Base-by-base conservation (phyloP, 1,140 invertebrate genomes). In the Monochamus saltuarius region DNA sequence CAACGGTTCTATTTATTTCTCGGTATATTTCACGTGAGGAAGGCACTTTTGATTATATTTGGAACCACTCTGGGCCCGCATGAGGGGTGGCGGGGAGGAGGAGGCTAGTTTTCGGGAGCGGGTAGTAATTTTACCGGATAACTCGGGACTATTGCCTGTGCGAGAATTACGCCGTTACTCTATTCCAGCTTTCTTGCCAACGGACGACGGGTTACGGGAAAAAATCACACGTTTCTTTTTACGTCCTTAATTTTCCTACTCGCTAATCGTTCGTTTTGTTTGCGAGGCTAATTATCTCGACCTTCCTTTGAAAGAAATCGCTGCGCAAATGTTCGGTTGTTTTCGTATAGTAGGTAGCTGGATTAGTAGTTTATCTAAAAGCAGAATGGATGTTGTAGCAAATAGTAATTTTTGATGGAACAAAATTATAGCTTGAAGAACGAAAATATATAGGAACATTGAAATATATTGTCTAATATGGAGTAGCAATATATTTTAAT, bases 111-210 rank as follows among this genome's bases (percentile, higher is more conserved):
- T 68, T 63, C 64, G 67, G 67, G 55, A 61, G 59, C 57, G 56
- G 63, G 61, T 54, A 62, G 64, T 66, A 68, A 66, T 66, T 68
- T 66, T 60, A 61, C 46, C 57, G 64, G 64, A 66, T 66, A 68
- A 69, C 64, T 69, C 63, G 57, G 66, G 61, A 68, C 66, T 56
- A 68, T 68, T 69, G 64, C 67, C 59, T 64, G 59, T 69, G 64
- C 61, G 67, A 69, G 65, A 69, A 67, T 69, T 67, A 69, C 64
- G 64, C 61, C 58, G 56, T 38, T 64, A 68, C 45, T 55, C 52
- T 61, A 56, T 66, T 59, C 61, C 11, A 64, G 57, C 37, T 45
- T 29, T 29, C 61, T 57, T 61, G 50, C n/a, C 16, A 46, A 9
- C 13, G 46, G 10, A 16, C 43, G 43, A 7, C n/a, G 46, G 38